Evolutionary conservation across 1,140 invertebrate species (phyloP).

Genomic region (Scylla paramamosain): DNA sequence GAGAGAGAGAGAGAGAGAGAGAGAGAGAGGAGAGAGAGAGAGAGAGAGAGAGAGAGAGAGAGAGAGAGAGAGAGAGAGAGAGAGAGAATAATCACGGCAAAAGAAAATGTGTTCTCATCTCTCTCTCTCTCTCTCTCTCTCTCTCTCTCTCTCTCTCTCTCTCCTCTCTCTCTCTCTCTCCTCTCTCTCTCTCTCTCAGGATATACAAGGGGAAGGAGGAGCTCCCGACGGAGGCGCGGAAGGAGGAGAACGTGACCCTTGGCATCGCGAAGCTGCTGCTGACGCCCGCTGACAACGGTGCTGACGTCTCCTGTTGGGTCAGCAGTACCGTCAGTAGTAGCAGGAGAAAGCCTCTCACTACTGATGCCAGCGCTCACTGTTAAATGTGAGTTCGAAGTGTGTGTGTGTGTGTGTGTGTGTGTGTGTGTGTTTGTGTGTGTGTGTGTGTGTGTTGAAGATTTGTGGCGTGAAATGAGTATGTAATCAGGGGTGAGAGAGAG

Average conservation of each 20-base stretch:
- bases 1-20: no score
- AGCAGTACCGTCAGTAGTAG: not conserved
- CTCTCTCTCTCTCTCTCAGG: not conserved
- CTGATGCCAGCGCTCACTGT: not conserved
- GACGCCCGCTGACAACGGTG: conserved; percentile 42
- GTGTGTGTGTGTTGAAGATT: no score
- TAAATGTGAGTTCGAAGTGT: not conserved
- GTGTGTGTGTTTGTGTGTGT: no score
- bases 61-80: no score
- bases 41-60: no score
- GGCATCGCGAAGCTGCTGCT: not conserved
- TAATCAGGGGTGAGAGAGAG: no score
- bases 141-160: conserved; percentile 31
- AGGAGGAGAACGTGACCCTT: not conserved
- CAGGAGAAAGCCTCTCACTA: not conserved
- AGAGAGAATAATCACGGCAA: no score
- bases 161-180: not conserved
- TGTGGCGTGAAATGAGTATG: no score
- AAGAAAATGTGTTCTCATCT: no score
- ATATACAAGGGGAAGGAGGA: conserved; percentile 37
- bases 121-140: no score
- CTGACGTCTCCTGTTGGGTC: conserved; percentile 24
- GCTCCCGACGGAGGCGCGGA: not conserved
- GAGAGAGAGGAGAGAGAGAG: no score
- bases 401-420: no score